phyloP scores from a whole-genome alignment of 1,140 invertebrate species.

The Drosophila ogumai region DNA sequence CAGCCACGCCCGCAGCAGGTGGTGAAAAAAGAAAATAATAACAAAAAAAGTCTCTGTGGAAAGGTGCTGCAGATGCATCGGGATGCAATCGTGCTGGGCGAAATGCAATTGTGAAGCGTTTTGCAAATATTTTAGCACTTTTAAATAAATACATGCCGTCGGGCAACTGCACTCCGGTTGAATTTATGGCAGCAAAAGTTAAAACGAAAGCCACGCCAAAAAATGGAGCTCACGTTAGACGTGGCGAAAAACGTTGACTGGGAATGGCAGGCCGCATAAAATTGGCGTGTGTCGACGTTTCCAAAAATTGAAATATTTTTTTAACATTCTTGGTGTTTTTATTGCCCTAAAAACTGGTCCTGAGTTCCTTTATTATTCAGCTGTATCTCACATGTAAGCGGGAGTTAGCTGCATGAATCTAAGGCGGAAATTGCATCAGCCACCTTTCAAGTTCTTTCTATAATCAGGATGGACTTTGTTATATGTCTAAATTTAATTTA shows the following conservation, averaged over 20 bases:
- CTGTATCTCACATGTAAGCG: background rate
- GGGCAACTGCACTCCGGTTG: conserved; percentile 53
- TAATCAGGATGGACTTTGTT: background rate
- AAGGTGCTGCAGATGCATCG: conserved; percentile 9
- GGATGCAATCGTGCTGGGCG: conserved; percentile 7
- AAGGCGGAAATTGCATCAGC: background rate
- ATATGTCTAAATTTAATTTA: background rate
- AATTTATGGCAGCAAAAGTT: conserved; percentile 78
- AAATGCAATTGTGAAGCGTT: conserved; percentile 70
- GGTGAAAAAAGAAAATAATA: background rate
- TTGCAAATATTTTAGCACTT: conserved; percentile 76
- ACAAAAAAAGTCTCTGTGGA: background rate
- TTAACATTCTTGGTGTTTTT: conserved; percentile 28
- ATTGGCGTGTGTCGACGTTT: conserved; percentile 47
- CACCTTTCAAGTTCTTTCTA: background rate
- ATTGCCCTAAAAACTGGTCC: conserved; percentile 6
- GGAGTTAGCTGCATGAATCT: background rate
- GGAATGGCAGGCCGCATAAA: conserved; percentile 24
- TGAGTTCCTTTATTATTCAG: conserved; percentile 6
- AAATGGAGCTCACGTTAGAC: conserved; percentile 32
- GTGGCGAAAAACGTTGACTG: conserved; percentile 19
- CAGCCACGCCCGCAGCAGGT: background rate
- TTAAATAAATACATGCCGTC: conserved; percentile 69
- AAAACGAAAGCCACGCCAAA: conserved; percentile 59
- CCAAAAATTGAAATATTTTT: conserved; percentile 58